A percentile compares a stretch with the other conserved stretches of the same genome.
Conservation (phyloP, 2,888 invertebrate species). For the Phyto melanocephala region DNA sequence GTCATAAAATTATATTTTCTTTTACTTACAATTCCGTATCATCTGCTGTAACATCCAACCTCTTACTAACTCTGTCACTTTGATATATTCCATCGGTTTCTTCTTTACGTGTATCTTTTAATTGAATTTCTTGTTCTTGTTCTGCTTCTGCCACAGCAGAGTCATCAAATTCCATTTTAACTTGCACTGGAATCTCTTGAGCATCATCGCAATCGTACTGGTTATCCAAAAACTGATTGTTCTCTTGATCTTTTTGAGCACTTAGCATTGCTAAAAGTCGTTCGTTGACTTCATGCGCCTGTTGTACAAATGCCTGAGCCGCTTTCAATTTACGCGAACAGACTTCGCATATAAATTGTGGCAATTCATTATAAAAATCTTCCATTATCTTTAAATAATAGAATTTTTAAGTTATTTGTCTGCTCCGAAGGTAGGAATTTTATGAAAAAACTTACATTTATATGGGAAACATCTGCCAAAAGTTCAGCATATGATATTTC, state of each 20-base stretch:
- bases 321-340: slow-evolving; percentile 47
- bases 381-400: slow-evolving; percentile 27
- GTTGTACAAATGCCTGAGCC: slow-evolving; percentile 48
- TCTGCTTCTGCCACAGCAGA: neutral
- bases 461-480: slow-evolving; percentile 44
- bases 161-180: neutral
- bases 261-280: neutral
- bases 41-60: neutral
- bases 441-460: slow-evolving; percentile 45
- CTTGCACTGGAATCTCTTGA: neutral
- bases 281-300: slow-evolving; percentile 20
- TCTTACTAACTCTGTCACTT: slow-evolving; percentile 69
- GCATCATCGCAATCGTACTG: neutral
- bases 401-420: neutral
- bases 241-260: neutral
- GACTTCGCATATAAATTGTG: slow-evolving; percentile 44
- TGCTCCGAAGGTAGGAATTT: too few species aligned
- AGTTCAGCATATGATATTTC: slow-evolving; percentile 48
- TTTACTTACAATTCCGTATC: neutral
- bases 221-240: neutral
- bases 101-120: neutral
- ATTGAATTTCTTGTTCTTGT: slow-evolving; percentile 21
- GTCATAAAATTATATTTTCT: too few species aligned
- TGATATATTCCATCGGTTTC: slow-evolving; percentile 69
- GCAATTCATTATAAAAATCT: slow-evolving; percentile 23